Base-by-base conservation (phyloP, 2,888 invertebrate genomes). In the Lasioglossum zephyrum region DNA sequence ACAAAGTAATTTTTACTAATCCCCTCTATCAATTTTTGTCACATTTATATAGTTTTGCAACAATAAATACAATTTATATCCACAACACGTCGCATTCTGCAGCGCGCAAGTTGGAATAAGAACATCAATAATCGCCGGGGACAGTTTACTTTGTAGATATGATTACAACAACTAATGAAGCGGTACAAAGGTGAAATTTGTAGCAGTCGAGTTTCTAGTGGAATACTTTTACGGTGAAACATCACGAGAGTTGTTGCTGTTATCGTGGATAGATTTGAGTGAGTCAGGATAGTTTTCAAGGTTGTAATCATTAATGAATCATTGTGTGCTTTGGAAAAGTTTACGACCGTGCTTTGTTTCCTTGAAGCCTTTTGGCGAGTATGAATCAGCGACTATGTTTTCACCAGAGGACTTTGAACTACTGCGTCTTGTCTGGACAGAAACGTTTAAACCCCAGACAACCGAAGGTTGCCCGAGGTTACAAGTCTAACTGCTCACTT, bases 321-420 rank as follows among this genome's bases (percentile, higher is more conserved):
- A 82, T 85, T 53, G 31, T 57, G 5, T 53, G 49, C 41, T 53
- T 83, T 4, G 53, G 26, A 75, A 82, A 82, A 79, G 44, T 73
- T 79, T 53, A 18, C 22, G 16, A 44, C 31, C 44, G 8, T 63
- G 47, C 60, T 36, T 36, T 70, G 31, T 70, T 66, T 81, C 73
- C 44, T 63, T 47, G 78, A 73, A 81, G 63, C 70, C 81, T 78
- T 73, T 77, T 70, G 47, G 47, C 44, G 39, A 53, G 60, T 63
- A 86, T 86, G 81, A 86, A 82, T 82, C 90, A 88, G 79, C 49
- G 73, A 74, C 73, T 82, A 79, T 91, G 89, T 92, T 91, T 92
- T 88, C 88, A 82, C 88, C 79, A 73, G 89, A 90, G 91, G 91
- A 93, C 92, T 93, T 93, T 93, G 93, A 93, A 93, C 93, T 82